These are phyloP conservation scores for Empis livida DNA, from an alignment of 2,888 invertebrate genomes.

Conservation along the genomic window DNA sequence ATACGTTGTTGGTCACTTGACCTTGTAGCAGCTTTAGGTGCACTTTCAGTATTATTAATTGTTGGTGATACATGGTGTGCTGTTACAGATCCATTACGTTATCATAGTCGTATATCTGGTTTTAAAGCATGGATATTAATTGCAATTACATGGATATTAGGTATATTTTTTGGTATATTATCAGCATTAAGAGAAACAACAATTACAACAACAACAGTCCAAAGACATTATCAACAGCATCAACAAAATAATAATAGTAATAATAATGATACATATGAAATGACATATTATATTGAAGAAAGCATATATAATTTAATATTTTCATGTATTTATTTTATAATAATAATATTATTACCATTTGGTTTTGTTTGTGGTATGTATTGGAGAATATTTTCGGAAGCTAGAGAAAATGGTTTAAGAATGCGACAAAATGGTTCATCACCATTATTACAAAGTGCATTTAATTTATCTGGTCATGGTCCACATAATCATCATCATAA, in stretches of 20 bases:
- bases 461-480: slow-evolving; percentile 27
- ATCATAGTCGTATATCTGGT: slow-evolving; percentile 39
- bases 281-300: neutral
- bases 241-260: slow-evolving; percentile 2
- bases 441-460: slow-evolving; percentile 33
- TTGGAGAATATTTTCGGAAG: slow-evolving; percentile 36
- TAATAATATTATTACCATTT: slow-evolving; percentile 35
- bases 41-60: slow-evolving; percentile 32
- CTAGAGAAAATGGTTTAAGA: slow-evolving; percentile 33
- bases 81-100: slow-evolving; percentile 45
- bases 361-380: slow-evolving; percentile 36
- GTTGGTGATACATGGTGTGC: slow-evolving; percentile 46
- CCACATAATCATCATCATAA: slow-evolving; percentile 5
- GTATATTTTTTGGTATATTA: slow-evolving; percentile 32
- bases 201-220: neutral
- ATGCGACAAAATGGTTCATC: slow-evolving; percentile 37
- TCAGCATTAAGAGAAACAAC: slow-evolving; percentile 29
- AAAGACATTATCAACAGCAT: neutral
- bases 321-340: slow-evolving; percentile 31
- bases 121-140: slow-evolving; percentile 35
- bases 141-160: slow-evolving; percentile 32
- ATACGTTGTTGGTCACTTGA: slow-evolving; percentile 33
- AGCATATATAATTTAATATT: slow-evolving; percentile 22
- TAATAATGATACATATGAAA: neutral
- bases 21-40: slow-evolving; percentile 32